A percentile compares a stretch with the other conserved stretches of the same genome.
Evolutionary conservation across 2,888 invertebrate genomes (phyloP).

Genomic region (Brenthis hecate): DNA sequence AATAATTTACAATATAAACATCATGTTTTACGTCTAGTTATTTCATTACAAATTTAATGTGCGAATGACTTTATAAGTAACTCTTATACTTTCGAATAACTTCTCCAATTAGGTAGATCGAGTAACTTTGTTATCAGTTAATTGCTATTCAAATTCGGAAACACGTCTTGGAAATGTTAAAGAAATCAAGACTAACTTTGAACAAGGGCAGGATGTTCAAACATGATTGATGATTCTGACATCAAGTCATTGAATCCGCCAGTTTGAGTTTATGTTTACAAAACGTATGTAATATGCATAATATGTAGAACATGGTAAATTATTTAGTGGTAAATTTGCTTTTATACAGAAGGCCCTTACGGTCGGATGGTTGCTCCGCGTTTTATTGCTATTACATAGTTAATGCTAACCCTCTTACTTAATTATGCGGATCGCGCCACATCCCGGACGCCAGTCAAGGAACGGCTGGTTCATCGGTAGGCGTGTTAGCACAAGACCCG

Average conservation of each 20-base stretch:
- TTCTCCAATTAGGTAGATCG: conserved; percentile 37
- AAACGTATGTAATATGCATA: conserved; percentile 33
- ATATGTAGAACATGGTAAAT: conserved; percentile 46
- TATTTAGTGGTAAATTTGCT: conserved; percentile 64
- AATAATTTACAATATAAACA: too few species aligned
- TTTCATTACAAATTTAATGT: not conserved
- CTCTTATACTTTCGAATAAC: conserved; percentile 26
- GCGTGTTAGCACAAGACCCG: conserved; percentile 62
- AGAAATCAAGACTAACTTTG: conserved; percentile 34
- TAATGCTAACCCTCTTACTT: conserved; percentile 77
- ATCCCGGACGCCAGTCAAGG: conserved; percentile 51
- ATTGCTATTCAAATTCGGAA: conserved; percentile 45
- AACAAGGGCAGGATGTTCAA: conserved; percentile 40
- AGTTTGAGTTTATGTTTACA: conserved; percentile 28
- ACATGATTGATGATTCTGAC: conserved; percentile 41
- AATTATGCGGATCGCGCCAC: conserved; percentile 73
- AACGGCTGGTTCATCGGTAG: conserved; percentile 44
- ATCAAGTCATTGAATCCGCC: conserved; percentile 27
- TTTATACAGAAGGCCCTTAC: conserved; percentile 57
- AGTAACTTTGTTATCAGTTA: conserved; percentile 48
- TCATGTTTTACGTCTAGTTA: not conserved
- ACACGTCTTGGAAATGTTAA: conserved; percentile 37
- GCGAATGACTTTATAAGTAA: conserved; percentile 7
- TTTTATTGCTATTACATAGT: conserved; percentile 77
- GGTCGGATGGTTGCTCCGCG: conserved; percentile 57